These are phyloP conservation scores for mouse (Mus musculus) DNA, from an alignment of 2,113 vertebrate species.

Conservation along the genomic window DNA sequence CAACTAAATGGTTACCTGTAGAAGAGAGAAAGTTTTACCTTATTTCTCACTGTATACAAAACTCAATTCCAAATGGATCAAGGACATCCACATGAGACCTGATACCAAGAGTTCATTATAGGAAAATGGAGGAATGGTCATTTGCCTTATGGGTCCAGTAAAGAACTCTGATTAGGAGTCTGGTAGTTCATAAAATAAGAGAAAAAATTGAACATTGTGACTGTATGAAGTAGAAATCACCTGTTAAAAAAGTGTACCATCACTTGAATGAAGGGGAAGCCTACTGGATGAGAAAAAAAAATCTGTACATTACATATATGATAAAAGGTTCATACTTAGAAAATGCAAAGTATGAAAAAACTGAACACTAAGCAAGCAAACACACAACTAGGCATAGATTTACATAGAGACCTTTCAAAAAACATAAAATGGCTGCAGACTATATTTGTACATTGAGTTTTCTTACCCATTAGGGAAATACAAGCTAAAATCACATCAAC, in stretches of 20 bases:
- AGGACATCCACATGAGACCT: background rate
- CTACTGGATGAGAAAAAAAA: background rate
- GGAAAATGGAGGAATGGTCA: background rate
- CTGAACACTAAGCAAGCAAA: background rate
- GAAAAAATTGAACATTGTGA: background rate
- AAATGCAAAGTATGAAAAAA: background rate
- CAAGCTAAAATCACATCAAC: too few species aligned
- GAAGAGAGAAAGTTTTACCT: background rate
- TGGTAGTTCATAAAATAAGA: background rate
- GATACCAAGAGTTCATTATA: background rate
- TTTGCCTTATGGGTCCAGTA: background rate
- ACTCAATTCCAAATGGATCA: background rate
- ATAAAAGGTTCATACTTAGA: background rate
- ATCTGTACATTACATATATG: background rate
- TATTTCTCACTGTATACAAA: background rate
- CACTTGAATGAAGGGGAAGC: background rate
- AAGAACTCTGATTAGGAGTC: background rate
- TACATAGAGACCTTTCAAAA: background rate
- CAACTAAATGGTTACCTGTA: background rate
- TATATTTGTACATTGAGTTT: too few species aligned
- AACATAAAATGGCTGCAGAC: too few species aligned
- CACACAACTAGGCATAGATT: background rate
- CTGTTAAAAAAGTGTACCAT: background rate
- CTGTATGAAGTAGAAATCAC: background rate
- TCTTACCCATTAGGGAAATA: too few species aligned